A percentile compares a stretch with the other conserved stretches of the same genome.
These are phyloP conservation scores for Nomada lathburiana DNA, from an alignment of 2,888 invertebrate genomes.

Conservation along the genomic window DNA sequence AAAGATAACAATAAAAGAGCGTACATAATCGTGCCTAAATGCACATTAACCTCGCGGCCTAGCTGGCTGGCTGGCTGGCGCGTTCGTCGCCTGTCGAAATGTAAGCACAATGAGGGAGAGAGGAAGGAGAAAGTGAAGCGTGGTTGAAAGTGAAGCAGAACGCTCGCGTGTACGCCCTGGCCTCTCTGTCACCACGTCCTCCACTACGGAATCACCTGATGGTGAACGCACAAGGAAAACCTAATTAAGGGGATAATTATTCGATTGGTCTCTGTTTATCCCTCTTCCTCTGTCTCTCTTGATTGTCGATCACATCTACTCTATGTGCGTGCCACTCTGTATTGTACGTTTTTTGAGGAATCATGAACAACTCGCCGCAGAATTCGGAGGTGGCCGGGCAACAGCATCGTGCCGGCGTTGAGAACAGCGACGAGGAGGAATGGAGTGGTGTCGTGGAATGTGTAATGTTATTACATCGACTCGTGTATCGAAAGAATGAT, in stretches of 20 bases:
- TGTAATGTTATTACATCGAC: constrained; percentile 76
- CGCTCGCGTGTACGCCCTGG: constrained; percentile 15
- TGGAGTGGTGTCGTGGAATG: constrained; percentile 84
- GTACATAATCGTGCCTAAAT: constrained; percentile 58
- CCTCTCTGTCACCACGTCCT: neutral
- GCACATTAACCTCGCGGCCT: constrained; percentile 65
- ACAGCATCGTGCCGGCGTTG: constrained; percentile 73
- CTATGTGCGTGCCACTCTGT: neutral
- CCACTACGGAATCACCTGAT: neutral
- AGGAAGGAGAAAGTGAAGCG: constrained; percentile 10
- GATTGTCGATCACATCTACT: neutral
- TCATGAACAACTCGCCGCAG: constrained; percentile 81
- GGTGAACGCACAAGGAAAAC: too few relatives aligned
- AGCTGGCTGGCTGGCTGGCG: constrained; percentile 36
- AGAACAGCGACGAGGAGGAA: constrained; percentile 83
- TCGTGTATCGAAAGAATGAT: constrained; percentile 67
- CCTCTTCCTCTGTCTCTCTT: neutral
- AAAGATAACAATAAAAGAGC: constrained; percentile 60
- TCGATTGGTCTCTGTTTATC: too few relatives aligned
- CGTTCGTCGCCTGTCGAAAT: constrained; percentile 41
- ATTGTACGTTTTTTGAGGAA: constrained; percentile 2
- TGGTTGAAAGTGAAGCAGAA: constrained; percentile 7
- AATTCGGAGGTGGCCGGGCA: constrained; percentile 73
- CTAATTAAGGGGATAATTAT: neutral
- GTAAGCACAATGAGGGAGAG: constrained; percentile 34